Conservation (phyloP, 2,113 vertebrate species). For the Pituophis catenifer region DNA sequence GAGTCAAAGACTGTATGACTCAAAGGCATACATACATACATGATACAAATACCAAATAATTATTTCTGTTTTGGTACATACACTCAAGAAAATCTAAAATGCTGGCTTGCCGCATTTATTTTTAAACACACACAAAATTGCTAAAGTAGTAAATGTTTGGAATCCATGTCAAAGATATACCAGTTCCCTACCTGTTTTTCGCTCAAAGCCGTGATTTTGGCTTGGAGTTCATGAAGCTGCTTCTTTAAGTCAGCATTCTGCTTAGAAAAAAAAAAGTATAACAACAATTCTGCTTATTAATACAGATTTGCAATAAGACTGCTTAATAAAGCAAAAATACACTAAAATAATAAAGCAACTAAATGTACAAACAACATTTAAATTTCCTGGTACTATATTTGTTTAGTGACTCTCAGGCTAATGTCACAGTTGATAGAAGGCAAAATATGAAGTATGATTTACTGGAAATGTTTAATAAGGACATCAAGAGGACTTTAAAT, state of each 20-base stretch:
- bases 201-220: conserved; percentile 98
- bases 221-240: conserved; percentile 98
- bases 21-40: background rate
- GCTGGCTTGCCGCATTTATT: conserved; percentile 63
- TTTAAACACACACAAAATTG: conserved; percentile 61
- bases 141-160: conserved; percentile 65
- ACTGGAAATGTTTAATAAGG: conserved; percentile 41
- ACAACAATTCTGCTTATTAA: conserved; percentile 76
- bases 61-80: conserved; percentile 40
- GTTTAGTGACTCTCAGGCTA: conserved; percentile 7
- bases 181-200: conserved; percentile 91
- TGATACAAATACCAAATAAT: background rate
- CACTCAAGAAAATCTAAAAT: conserved; percentile 56
- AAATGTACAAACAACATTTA: conserved; percentile 46
- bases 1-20: background rate
- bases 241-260: conserved; percentile 99
- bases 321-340: conserved; percentile 31
- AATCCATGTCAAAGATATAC: conserved; percentile 65
- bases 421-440: background rate
- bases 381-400: conserved; percentile 18
- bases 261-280: conserved; percentile 75
- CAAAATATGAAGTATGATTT: conserved; percentile 16
- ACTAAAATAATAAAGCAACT: conserved; percentile 59
- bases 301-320: conserved; percentile 65
- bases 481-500: conserved; percentile 47